A percentile compares a stretch with the other conserved stretches of the same genome.
Evolutionary conservation across 2,888 invertebrate species (phyloP).

Genomic region (Automeris io): DNA sequence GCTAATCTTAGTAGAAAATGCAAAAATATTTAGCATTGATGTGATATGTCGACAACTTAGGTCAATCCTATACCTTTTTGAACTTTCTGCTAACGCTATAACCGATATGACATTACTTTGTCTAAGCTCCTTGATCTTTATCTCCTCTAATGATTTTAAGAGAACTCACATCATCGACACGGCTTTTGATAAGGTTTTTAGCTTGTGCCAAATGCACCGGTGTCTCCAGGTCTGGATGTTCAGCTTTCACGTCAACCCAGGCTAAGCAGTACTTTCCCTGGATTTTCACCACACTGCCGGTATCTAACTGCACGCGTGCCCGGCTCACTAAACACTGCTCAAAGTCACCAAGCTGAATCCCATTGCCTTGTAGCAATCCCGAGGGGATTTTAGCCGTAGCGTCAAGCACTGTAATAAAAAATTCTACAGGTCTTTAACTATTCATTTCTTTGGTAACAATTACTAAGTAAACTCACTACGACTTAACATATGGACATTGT

Average conservation of each 20-base stretch:
- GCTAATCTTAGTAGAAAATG: too few species aligned
- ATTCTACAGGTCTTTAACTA: slow-evolving; percentile 38
- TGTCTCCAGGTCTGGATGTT: slow-evolving; percentile 75
- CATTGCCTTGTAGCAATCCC: slow-evolving; percentile 81
- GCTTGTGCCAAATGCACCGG: slow-evolving; percentile 81
- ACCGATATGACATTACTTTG: too few species aligned
- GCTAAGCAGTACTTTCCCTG: slow-evolving; percentile 84
- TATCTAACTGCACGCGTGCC: slow-evolving; percentile 77
- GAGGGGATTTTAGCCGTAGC: slow-evolving; percentile 83
- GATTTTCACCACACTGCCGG: slow-evolving; percentile 77
- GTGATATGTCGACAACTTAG: too few species aligned
- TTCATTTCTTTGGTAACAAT: slow-evolving; percentile 20
- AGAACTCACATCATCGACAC: slow-evolving; percentile 78
- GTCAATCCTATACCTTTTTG: too few species aligned
- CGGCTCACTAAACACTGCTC: slow-evolving; percentile 80
- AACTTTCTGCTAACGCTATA: too few species aligned
- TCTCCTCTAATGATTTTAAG: too few species aligned
- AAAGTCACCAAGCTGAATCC: slow-evolving; percentile 84
- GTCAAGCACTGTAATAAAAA: slow-evolving; percentile 81
- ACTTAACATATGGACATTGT: neutral
- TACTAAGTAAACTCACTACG: neutral
- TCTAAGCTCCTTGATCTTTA: too few species aligned
- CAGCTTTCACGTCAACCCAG: slow-evolving; percentile 78
- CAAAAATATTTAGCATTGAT: too few species aligned
- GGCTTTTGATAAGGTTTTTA: slow-evolving; percentile 79